A percentile compares a stretch with the other conserved stretches of the same genome.
These are phyloP conservation scores for Sebastes diploproa DNA, from an alignment of 2,797 vertebrate genomes.

Conservation along the genomic window DNA sequence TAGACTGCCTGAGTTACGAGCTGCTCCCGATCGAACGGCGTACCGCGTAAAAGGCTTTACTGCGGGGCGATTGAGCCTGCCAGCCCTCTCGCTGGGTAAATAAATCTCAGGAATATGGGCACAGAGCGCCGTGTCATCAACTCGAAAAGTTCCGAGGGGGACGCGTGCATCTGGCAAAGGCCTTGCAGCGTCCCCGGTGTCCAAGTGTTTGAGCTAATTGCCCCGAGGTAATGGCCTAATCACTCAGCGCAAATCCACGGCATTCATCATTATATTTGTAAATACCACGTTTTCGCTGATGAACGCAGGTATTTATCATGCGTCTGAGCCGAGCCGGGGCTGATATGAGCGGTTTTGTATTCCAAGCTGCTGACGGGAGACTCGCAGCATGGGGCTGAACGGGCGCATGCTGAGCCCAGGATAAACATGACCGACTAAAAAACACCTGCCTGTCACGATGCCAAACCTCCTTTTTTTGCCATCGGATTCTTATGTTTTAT, in stretches of 20 bases:
- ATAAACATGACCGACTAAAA: slow-evolving; percentile 15
- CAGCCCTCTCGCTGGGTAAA: slow-evolving; percentile 64
- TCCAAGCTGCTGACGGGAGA: slow-evolving; percentile 3
- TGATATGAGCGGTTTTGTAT: slow-evolving; percentile 23
- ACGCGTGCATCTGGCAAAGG: slow-evolving; percentile 41
- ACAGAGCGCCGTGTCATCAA: slow-evolving; percentile 54
- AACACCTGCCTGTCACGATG: neutral
- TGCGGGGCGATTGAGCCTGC: slow-evolving; percentile 60
- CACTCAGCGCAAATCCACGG: slow-evolving; percentile 44
- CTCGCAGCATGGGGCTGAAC: slow-evolving; percentile 15
- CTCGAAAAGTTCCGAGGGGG: slow-evolving; percentile 50
- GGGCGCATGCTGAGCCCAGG: slow-evolving; percentile 4
- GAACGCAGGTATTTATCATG: slow-evolving; percentile 45
- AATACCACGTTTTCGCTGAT: slow-evolving; percentile 56
- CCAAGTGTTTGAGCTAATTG: slow-evolving; percentile 55
- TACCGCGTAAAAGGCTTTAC: slow-evolving; percentile 75
- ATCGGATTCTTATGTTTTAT: neutral
- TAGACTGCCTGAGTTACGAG: slow-evolving; percentile 78
- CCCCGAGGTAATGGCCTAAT: slow-evolving; percentile 56
- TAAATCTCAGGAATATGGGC: slow-evolving; percentile 77
- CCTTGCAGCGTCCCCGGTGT: slow-evolving; percentile 11
- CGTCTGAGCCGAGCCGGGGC: slow-evolving; percentile 12
- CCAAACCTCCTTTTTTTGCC: neutral
- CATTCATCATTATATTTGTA: slow-evolving; percentile 60
- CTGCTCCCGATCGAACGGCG: slow-evolving; percentile 65